Percentiles rank a stretch among this genome's conserved stretches.
These are phyloP conservation scores for Euspilapteryx auroguttella DNA, from an alignment of 2,888 invertebrate species.

Conservation along the genomic window DNA sequence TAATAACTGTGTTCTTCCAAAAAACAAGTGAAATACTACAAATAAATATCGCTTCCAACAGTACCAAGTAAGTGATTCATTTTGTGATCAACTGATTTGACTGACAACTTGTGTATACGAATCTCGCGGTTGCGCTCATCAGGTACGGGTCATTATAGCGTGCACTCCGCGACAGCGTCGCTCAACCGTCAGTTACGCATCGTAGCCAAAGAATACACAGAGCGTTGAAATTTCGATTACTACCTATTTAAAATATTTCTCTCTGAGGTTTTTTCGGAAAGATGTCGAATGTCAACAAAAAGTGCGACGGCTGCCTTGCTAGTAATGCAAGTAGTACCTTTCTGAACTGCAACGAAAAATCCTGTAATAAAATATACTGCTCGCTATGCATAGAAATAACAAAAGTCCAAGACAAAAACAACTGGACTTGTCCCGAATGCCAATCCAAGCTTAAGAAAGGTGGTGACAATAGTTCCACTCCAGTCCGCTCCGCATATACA, in stretches of 20 bases:
- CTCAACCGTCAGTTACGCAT: neutral
- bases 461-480: neutral
- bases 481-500: neutral
- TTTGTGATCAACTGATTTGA: no score
- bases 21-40: neutral
- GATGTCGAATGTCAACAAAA: neutral
- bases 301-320: neutral
- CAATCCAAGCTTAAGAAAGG: neutral
- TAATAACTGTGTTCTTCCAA: neutral
- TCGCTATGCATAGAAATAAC: neutral
- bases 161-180: neutral
- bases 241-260: neutral
- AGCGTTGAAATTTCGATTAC: neutral
- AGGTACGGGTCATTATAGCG: neutral
- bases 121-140: neutral
- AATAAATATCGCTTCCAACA: neutral
- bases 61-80: neutral
- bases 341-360: no score
- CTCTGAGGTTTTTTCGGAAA: neutral
- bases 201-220: neutral
- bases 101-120: no score
- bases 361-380: neutral
- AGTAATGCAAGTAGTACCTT: no score
- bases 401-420: neutral
- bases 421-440: neutral